Base-by-base conservation (phyloP, 2,888 invertebrate genomes). In the Escarpia spicata region DNA sequence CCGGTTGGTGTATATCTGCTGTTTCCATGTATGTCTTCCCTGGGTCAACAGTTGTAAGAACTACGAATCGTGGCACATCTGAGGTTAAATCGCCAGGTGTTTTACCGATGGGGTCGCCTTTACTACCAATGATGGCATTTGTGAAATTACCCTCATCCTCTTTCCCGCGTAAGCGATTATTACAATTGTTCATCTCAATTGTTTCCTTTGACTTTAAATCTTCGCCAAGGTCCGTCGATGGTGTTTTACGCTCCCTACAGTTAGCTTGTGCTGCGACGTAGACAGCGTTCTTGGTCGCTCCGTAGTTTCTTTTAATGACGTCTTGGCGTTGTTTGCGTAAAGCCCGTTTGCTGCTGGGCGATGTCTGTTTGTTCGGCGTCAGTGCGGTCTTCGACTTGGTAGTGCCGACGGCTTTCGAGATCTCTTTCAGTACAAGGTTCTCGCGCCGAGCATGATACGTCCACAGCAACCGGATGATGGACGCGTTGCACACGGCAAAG, bases 401-500 rank as follows among this genome's bases (percentile, higher is more conserved):
- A 19, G 75, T 91, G 15, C 92, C 58, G 43, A 93, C 90, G 31
- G 91, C 93, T 15, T 93, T 89, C 19, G 93, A 92, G 19, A 94
- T 92, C 44, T 93, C 93, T 8, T 91, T 43, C 45, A 93, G 52
- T 44, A 93, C 58, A 9, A 44, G 52, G 26, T 37, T 60, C 4
- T 93, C 92, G 4, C 93, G 75, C 43, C 91, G 45, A 10, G 52
- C 89, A 89, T 94, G 92, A 90, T 94, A 94, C 26, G 92, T 92
- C 92, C 93, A 92, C 89, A 94, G 92, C n/a, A 93, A 92, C 45
- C 92, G 44, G 6, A 94, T 92, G 92, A 94, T 44, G 12, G 92
- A 75, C 43, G 92, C 58, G 75, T 94, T 94, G 91, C 93, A 94
- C 43, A 93, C 93, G 60, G 93, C 60, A 92, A 94, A 93, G 12